Evolutionary conservation across 2,797 vertebrate genomes (phyloP).

Genomic region (Uromys caudimaculatus): DNA sequence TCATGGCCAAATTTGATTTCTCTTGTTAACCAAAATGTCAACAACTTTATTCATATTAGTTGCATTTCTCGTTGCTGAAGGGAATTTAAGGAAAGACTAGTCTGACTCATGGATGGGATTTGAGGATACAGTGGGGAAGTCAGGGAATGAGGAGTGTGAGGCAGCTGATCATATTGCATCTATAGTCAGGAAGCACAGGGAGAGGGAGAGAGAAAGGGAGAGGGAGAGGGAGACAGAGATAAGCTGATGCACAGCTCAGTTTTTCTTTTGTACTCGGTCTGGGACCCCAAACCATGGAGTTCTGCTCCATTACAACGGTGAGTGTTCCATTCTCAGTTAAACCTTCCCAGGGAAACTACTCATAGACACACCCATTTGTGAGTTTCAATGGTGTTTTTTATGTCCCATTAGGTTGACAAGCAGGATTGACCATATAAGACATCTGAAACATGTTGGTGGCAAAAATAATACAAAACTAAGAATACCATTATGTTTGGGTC

Average conservation of each 20-base stretch:
- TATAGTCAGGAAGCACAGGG: neutral
- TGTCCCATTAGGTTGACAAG: neutral
- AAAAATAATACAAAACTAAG: slow-evolving; percentile 41
- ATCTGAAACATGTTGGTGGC: neutral
- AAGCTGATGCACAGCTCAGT: neutral
- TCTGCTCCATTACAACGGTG: too few species aligned
- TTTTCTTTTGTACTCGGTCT: neutral
- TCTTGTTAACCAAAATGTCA: neutral
- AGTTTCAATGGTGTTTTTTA: neutral
- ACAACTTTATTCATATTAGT: neutral
- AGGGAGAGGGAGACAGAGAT: neutral
- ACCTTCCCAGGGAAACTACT: neutral
- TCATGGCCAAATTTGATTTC: neutral
- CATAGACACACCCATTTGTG: neutral
- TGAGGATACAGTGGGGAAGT: neutral
- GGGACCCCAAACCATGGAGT: neutral
- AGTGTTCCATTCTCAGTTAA: neutral
- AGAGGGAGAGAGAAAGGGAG: neutral
- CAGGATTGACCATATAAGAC: neutral
- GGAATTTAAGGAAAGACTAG: neutral
- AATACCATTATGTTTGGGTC: neutral
- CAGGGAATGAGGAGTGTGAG: too few species aligned
- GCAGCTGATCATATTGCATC: neutral
- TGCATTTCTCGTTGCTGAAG: neutral
- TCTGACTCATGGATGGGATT: neutral